Evolutionary conservation across 2,888 invertebrate species (phyloP).

Genomic region (Candidula unifasciata): DNA sequence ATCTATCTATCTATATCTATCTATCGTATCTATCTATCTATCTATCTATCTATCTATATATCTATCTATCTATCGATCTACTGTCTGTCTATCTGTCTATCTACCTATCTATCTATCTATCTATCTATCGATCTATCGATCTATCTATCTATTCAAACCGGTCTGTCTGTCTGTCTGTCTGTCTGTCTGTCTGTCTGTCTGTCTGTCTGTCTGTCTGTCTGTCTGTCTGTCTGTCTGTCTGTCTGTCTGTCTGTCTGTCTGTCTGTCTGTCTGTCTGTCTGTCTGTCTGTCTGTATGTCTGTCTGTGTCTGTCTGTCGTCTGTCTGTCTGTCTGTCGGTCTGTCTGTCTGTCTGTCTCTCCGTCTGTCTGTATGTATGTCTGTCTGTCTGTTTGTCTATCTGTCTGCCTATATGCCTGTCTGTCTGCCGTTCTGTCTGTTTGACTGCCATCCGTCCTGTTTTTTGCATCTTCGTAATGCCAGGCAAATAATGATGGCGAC

Average conservation of each 20-base stretch:
- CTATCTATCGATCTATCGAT: background rate
- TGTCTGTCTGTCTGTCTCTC: background rate
- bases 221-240: background rate
- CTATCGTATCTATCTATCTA: slow-evolving; percentile 2
- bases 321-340: background rate
- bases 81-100: background rate
- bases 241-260: background rate
- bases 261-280: background rate
- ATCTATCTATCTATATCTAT: slow-evolving; percentile 8
- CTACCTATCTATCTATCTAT: background rate
- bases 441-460: too few species aligned
- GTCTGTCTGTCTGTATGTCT: background rate
- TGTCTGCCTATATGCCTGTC: background rate
- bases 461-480: too few species aligned
- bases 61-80: background rate
- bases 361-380: background rate
- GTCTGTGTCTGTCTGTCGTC: background rate
- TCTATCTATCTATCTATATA: slow-evolving; percentile 2
- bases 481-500: too few species aligned
- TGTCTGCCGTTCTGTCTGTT: background rate
- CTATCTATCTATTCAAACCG: background rate
- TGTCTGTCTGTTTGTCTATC: background rate
- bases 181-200: background rate
- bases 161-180: background rate
- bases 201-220: background rate